Conservation (phyloP, 2,888 invertebrate species). For the Tenthredo amoena region DNA sequence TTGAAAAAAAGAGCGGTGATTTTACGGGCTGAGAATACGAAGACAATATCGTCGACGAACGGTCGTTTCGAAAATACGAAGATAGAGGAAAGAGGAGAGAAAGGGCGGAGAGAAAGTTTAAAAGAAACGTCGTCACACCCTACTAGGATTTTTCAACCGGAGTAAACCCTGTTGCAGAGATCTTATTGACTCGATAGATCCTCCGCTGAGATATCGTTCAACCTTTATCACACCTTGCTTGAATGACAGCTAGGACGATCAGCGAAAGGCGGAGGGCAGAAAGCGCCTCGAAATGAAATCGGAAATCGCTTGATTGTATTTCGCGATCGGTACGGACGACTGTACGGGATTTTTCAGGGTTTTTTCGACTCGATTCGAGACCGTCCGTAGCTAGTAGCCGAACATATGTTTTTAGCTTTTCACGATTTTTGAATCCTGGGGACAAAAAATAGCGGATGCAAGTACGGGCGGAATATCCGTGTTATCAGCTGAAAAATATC, state of each 20-base stretch:
- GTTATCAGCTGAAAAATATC: background rate
- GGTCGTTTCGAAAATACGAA: background rate
- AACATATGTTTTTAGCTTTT: background rate
- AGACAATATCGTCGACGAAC: background rate
- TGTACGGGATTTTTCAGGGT: background rate
- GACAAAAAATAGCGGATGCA: background rate
- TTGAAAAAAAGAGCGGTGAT: background rate
- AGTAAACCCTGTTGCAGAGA: background rate
- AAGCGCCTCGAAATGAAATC: background rate
- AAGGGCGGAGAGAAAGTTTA: background rate
- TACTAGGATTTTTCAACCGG: background rate
- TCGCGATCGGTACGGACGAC: background rate
- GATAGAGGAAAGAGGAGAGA: background rate
- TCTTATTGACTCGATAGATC: background rate
- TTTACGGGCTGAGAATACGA: constrained; percentile 4
- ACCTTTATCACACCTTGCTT: background rate
- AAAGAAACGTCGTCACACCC: background rate
- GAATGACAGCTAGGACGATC: background rate
- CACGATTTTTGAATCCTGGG: background rate
- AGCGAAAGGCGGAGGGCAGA: background rate
- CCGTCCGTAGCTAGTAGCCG: background rate
- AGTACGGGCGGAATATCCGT: background rate
- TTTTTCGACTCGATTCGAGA: background rate
- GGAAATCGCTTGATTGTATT: constrained; percentile 9
- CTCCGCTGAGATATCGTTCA: background rate